Percentiles rank a stretch among this genome's conserved stretches.
phyloP scores from a whole-genome alignment of 2,113 vertebrate genomes.

The Paradisaea rubra region DNA sequence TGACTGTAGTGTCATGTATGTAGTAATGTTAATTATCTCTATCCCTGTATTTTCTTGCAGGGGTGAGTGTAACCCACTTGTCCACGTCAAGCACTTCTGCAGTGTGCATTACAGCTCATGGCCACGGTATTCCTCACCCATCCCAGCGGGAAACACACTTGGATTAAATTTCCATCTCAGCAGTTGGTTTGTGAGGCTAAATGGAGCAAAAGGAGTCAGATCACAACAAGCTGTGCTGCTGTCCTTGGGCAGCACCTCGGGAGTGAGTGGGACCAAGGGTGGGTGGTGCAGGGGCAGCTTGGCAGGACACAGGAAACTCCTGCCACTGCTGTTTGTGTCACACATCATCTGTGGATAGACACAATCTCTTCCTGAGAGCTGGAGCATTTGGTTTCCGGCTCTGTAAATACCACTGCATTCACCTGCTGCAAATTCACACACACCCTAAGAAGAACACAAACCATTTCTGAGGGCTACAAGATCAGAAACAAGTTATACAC shows the following conservation, averaged over 20 bases:
- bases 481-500: not conserved
- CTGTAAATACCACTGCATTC: not conserved
- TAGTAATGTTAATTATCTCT: not conserved
- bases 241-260: not conserved
- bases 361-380: not conserved
- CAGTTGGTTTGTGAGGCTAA: not conserved
- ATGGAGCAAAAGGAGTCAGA: not conserved
- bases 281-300: not conserved
- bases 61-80: not conserved
- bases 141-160: not conserved
- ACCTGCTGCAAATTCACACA: not conserved
- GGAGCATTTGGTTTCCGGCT: not conserved
- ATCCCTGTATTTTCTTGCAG: not conserved
- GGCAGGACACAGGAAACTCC: not conserved
- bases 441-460: not conserved
- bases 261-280: not conserved
- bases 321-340: not conserved
- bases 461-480: not conserved
- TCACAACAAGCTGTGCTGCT: not conserved
- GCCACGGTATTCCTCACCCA: not conserved
- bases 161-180: not conserved
- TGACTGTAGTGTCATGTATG: not conserved
- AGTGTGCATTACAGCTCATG: rapidly evolving
- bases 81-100: not conserved
- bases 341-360: not conserved